Evolutionary conservation across 2,888 invertebrate genomes (phyloP), one percentile per base, ranked within the genome.

Genomic region (Temnothorax unifasciatus): DNA sequence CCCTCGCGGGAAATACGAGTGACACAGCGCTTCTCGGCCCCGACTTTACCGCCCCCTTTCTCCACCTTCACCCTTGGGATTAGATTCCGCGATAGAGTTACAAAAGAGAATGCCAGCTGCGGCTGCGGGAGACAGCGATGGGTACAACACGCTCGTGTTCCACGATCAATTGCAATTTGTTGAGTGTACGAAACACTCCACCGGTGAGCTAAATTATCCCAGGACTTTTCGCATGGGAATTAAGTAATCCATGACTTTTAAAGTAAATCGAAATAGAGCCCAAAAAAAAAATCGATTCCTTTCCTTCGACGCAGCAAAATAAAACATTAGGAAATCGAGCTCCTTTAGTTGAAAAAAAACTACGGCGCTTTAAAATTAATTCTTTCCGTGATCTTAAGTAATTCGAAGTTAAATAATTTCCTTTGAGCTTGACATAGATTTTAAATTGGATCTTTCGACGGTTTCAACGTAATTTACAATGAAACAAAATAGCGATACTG

Each of bases 1-100:
- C 21, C 6, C 79, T 81, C 79, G 59, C 79, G 79, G 79, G 79
- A 81, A 81, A 81, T 81, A 81, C 79, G 79, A 81, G 73, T 79
- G 79, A 71, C 57, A 34, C 71, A 11, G 71, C 73, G 34, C 59
- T 59, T 59, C 73, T 61, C 79, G n/a, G 54, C 11, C 54, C 34
- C 11, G 41, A 63, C 57, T 47, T 29, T 29, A 34, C 34, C 71
- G 21, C 11, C 57, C 34, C 11, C 13, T 38, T 15, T 59, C 59
- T 9, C 52, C 47, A 15, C 8, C 57, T 34, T 69, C 44, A n/a
- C 79, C 54, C 73, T 6, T 13, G 73, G 79, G 79, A 79, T 79
- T 79, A 73, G 79, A 79, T 79, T 73, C 47, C 59, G 38, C 73
- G 79, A 79, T 79, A 73, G 73, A 79, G 79, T 79, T 79, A 79